Percentiles rank a stretch among this genome's conserved stretches.
Conservation (phyloP, 2,888 invertebrate genomes). For the Saturnia japonica region DNA sequence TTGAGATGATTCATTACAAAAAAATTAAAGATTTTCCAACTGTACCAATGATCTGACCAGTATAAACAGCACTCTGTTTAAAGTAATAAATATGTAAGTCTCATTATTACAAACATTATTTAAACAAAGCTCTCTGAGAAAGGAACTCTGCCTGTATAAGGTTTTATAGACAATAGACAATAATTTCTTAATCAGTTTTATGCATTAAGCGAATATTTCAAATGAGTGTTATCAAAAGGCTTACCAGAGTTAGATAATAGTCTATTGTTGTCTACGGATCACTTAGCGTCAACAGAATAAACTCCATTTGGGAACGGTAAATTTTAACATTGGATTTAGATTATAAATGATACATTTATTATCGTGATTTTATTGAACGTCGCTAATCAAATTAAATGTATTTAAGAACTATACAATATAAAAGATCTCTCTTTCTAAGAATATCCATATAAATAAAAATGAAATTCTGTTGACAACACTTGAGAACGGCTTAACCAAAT, state of each 20-base stretch:
- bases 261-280: conserved; percentile 18
- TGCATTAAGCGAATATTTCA: conserved; percentile 22
- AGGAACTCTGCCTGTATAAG: conserved; percentile 19
- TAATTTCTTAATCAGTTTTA: conserved; percentile 14
- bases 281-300: conserved; percentile 18
- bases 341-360: neutral
- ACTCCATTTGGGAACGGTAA: conserved; percentile 7
- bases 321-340: conserved; percentile 6
- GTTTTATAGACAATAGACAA: conserved; percentile 27
- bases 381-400: neutral
- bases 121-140: neutral
- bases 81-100: neutral
- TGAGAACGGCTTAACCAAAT: too few relatives aligned
- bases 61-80: neutral
- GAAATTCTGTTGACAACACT: too few relatives aligned
- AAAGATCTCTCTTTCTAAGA: neutral
- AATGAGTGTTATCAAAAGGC: conserved; percentile 14
- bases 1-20: too few relatives aligned
- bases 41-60: neutral
- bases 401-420: neutral
- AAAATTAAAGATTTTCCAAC: neutral
- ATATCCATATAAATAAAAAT: too few relatives aligned
- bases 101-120: neutral
- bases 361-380: neutral
- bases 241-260: conserved; percentile 20